Conservation (phyloP, 2,888 invertebrate species). For the Caenorhabditis sp. region DNA sequence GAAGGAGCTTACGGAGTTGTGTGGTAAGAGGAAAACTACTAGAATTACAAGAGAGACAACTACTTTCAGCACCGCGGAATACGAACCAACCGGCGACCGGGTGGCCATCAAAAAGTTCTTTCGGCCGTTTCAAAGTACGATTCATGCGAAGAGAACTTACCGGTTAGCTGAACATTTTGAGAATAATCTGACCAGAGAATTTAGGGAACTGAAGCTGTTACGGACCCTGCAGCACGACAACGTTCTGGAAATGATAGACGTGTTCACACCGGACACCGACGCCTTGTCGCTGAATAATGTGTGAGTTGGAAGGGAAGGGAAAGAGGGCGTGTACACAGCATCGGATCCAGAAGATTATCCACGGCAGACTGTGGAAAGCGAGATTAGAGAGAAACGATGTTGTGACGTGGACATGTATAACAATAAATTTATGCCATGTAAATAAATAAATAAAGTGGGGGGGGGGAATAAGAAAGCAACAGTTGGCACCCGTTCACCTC, state of each 20-base stretch:
- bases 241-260: slow-evolving; percentile 87
- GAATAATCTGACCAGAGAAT: background rate
- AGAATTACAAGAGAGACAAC: background rate
- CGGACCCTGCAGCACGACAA: slow-evolving; percentile 99
- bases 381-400: slow-evolving; percentile 14
- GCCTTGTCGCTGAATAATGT: slow-evolving; percentile 75
- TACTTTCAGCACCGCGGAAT: slow-evolving; percentile 72
- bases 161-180: slow-evolving; percentile 16
- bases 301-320: slow-evolving; percentile 65
- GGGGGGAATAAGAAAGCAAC: too few species aligned
- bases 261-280: slow-evolving; percentile 78
- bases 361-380: slow-evolving; percentile 15
- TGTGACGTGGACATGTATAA: slow-evolving; percentile 22
- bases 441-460: too few species aligned
- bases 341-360: slow-evolving; percentile 22
- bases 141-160: slow-evolving; percentile 95
- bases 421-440: slow-evolving; percentile 12
- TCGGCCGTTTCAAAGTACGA: slow-evolving; percentile 96
- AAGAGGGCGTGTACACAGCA: background rate
- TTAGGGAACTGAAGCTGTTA: slow-evolving; percentile 92
- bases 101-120: slow-evolving; percentile 97
- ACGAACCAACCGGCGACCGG: slow-evolving; percentile 86
- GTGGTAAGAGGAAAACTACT: slow-evolving; percentile 61
- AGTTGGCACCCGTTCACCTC: too few species aligned
- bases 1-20: slow-evolving; percentile 78